phyloP scores from a whole-genome alignment of 2,888 invertebrate genomes.

The Clunio marinus region DNA sequence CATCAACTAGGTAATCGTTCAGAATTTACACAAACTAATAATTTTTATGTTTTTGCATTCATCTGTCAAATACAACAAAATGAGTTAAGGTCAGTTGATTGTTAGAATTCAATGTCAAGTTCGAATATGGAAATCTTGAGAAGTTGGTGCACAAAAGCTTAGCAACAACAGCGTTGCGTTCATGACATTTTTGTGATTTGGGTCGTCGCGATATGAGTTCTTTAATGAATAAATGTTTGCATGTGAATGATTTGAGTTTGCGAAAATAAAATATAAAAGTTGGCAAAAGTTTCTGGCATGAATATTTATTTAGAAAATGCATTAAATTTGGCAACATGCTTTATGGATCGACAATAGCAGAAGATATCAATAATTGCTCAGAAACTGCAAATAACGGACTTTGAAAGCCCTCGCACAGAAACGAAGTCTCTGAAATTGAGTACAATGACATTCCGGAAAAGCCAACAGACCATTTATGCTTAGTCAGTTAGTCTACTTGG shows the following conservation, averaged over 20 bases:
- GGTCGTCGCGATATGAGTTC: slow-evolving; percentile 3
- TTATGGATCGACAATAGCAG: too few relatives aligned
- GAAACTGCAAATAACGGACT: slow-evolving; percentile 11
- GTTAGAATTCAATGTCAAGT: slow-evolving; percentile 35
- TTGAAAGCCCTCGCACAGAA: slow-evolving; percentile 1
- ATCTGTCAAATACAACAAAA: background rate
- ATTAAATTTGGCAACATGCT: slow-evolving; percentile 3
- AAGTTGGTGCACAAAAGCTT: background rate
- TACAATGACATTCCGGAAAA: slow-evolving; percentile 15
- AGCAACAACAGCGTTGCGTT: background rate
- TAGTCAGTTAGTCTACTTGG: background rate
- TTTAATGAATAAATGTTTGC: too few relatives aligned
- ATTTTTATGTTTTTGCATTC: slow-evolving; percentile 10
- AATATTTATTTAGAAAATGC: too few relatives aligned
- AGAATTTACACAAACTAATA: slow-evolving; percentile 13
- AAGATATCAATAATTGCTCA: too few relatives aligned
- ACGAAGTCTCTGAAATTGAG: background rate
- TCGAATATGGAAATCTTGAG: slow-evolving; percentile 29
- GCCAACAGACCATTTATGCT: slow-evolving; percentile 2
- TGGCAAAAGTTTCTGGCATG: background rate
- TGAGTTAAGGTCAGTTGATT: background rate
- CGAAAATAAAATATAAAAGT: too few relatives aligned
- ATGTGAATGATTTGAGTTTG: too few relatives aligned
- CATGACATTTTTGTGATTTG: slow-evolving; percentile 20
- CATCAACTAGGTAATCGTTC: background rate